A percentile compares a stretch with the other conserved stretches of the same genome.
Conservation (phyloP, 2,797 vertebrate species). For the Poecilia wingei region DNA sequence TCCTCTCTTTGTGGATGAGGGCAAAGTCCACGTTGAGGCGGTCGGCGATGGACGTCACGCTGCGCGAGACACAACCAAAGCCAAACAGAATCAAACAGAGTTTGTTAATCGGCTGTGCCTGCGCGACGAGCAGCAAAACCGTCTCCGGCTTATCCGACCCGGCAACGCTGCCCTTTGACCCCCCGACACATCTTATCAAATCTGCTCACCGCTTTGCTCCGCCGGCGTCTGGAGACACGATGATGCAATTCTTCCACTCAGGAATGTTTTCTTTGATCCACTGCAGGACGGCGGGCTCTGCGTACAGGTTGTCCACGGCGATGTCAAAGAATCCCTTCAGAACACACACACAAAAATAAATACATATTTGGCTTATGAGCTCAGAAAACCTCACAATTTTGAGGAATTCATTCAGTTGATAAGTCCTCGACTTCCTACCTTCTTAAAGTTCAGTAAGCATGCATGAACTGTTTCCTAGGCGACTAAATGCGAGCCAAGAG, state of each 20-base stretch:
- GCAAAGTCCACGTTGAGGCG: conserved; percentile 95
- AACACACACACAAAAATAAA: not conserved
- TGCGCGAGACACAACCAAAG: conserved; percentile 42
- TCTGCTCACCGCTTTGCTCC: conserved; percentile 89
- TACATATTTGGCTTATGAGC: not conserved
- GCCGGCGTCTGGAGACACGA: conserved; percentile 94
- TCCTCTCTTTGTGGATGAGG: conserved; percentile 95
- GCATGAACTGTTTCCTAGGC: no score
- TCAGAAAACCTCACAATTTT: not conserved
- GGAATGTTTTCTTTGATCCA: conserved; percentile 93
- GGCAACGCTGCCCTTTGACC: not conserved
- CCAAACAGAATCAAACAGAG: not conserved
- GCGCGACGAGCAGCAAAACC: not conserved
- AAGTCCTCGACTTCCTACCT: no score
- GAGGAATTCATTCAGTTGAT: no score
- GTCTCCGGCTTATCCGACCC: not conserved
- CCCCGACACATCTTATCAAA: not conserved
- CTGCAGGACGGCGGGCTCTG: conserved; percentile 93
- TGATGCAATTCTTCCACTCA: conserved; percentile 92
- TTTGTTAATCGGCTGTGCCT: not conserved
- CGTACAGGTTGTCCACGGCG: conserved; percentile 94
- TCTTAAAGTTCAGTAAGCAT: no score
- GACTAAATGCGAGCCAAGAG: not conserved
- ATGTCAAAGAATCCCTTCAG: conserved; percentile 94
- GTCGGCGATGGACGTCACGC: conserved; percentile 96